Percentiles rank a stretch among this genome's conserved stretches.
phyloP scores from a whole-genome alignment of 1,140 invertebrate genomes.

The Antheraea pernyi region DNA sequence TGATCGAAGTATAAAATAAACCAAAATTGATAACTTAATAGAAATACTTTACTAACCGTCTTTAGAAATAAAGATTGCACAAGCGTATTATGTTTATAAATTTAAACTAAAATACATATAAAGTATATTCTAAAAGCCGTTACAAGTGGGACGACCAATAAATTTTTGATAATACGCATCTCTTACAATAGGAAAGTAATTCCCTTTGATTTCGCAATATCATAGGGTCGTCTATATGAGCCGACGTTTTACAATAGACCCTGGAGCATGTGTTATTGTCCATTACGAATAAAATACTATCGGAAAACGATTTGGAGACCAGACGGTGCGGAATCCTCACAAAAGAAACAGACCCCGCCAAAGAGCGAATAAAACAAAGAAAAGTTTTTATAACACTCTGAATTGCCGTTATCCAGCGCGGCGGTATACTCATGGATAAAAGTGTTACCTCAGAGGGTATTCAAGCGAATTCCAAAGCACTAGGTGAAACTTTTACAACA shows the following conservation, averaged over 20 bases:
- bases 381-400: constrained; percentile 62
- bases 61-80: too few relatives aligned
- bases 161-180: neutral
- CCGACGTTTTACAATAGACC: neutral
- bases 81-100: too few relatives aligned
- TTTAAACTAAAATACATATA: too few relatives aligned
- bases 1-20: too few relatives aligned
- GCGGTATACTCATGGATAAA: constrained; percentile 25
- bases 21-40: too few relatives aligned
- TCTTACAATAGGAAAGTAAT: neutral
- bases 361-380: constrained; percentile 54
- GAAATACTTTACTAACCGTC: too few relatives aligned
- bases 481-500: constrained; percentile 9
- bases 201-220: constrained; percentile 1
- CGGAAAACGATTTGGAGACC: constrained; percentile 67
- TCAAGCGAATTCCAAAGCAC: neutral
- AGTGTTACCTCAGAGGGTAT: constrained; percentile 8
- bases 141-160: neutral
- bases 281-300: constrained; percentile 63
- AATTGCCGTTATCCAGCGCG: constrained; percentile 45
- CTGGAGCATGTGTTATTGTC: constrained; percentile 56
- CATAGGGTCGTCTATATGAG: neutral
- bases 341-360: constrained; percentile 26
- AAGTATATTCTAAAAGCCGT: neutral
- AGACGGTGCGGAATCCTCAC: constrained; percentile 47